A percentile compares a stretch with the other conserved stretches of the same genome.
Conservation (phyloP, 2,113 vertebrate genomes). For the Carassius auratus region DNA sequence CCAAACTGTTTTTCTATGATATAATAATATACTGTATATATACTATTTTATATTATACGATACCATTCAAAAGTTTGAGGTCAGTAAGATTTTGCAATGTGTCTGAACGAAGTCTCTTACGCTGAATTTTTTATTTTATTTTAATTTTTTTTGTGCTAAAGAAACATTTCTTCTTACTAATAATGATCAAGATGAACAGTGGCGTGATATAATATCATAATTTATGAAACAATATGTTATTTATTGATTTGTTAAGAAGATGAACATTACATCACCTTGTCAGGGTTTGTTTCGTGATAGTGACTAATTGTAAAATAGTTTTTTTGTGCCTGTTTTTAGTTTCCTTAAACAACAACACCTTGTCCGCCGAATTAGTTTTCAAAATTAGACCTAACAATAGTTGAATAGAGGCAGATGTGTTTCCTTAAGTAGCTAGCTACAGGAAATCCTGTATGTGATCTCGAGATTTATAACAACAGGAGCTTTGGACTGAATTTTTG, state of each 20-base stretch:
- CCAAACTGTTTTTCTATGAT: too few species aligned
- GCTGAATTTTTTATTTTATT: neutral
- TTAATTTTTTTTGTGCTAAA: neutral
- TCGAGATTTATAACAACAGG: neutral
- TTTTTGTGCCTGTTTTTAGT: neutral
- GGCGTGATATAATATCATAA: too few species aligned
- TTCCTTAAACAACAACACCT: neutral
- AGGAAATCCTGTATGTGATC: slow-evolving; percentile 42
- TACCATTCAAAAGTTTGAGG: too few species aligned
- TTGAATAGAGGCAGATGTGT: slow-evolving; percentile 44
- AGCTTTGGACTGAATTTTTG: neutral
- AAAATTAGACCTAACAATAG: slow-evolving; percentile 24
- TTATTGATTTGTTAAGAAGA: too few species aligned
- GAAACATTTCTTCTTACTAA: neutral
- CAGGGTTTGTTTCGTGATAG: neutral
- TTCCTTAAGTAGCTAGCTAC: slow-evolving; percentile 37
- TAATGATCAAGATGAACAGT: neutral
- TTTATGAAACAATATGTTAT: too few species aligned
- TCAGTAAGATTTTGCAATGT: too few species aligned
- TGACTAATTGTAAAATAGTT: neutral
- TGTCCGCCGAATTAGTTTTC: neutral
- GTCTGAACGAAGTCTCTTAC: neutral
- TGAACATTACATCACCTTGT: neutral
- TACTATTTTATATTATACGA: too few species aligned
- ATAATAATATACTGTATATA: too few species aligned